Conservation (phyloP, 2,797 vertebrate species). For the Protonibea diacanthus region DNA sequence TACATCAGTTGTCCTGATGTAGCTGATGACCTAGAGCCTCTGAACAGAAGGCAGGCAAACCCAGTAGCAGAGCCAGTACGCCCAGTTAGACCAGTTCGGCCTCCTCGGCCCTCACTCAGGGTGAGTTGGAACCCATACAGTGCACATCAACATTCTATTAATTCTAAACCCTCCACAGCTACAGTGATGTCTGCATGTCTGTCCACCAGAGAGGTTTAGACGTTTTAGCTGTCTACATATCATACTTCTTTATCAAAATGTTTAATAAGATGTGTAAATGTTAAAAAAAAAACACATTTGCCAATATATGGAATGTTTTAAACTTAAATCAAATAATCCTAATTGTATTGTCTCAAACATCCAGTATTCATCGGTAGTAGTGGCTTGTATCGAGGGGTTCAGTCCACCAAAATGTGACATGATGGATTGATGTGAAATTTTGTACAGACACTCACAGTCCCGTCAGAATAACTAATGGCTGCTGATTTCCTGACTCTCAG, state of each 20-base stretch:
- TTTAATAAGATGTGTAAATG: neutral
- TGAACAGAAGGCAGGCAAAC: conserved; percentile 48
- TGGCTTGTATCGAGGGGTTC: too few species aligned
- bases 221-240: neutral
- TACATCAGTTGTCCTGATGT: conserved; percentile 79
- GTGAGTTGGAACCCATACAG: conserved; percentile 57
- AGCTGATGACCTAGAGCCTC: conserved; percentile 77
- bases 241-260: neutral
- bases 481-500: too few species aligned
- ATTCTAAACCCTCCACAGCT: neutral
- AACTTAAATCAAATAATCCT: neutral
- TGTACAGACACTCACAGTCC: neutral
- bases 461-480: too few species aligned
- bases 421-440: neutral
- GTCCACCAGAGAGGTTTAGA: neutral
- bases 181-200: neutral
- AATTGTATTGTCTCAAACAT: neutral
- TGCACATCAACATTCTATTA: neutral
- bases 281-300: neutral
- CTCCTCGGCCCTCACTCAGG: conserved; percentile 81
- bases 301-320: neutral
- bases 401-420: neutral
- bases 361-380: neutral
- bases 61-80: conserved; percentile 51
- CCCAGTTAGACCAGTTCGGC: conserved; percentile 71